Percentiles rank a stretch among this genome's conserved stretches.
Evolutionary conservation across 1,140 invertebrate genomes (phyloP).

Genomic region (Hylyphantes graminicola): DNA sequence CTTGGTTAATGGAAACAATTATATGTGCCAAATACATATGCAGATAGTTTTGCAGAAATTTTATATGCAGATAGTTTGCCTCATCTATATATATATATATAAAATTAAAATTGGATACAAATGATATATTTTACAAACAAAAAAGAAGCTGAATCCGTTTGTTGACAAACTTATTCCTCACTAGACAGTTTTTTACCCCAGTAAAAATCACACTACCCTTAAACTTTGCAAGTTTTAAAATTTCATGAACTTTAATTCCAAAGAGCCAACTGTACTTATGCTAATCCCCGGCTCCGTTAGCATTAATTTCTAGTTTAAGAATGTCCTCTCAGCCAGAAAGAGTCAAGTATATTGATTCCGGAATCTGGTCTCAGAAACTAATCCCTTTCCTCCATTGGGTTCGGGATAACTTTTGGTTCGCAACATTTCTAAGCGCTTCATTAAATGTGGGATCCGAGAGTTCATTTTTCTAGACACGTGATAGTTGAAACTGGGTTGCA

Average conservation of each 20-base stretch:
- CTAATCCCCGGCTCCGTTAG: slow-evolving; percentile 4
- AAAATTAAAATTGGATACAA: too few species aligned
- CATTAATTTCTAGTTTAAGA: slow-evolving; percentile 45
- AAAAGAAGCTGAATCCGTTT: too few species aligned
- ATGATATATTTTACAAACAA: too few species aligned
- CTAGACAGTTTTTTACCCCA: too few species aligned
- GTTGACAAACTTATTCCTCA: too few species aligned
- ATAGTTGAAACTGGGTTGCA: not conserved
- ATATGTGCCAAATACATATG: too few species aligned
- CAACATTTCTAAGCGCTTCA: slow-evolving; percentile 50
- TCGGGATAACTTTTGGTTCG: slow-evolving; percentile 16
- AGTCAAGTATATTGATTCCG: slow-evolving; percentile 25
- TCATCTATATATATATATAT: too few species aligned
- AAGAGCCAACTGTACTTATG: slow-evolving; percentile 7
- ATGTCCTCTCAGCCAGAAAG: not conserved
- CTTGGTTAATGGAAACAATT: too few species aligned
- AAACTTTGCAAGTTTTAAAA: too few species aligned
- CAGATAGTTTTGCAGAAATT: too few species aligned
- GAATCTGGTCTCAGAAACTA: slow-evolving; percentile 25
- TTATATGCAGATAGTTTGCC: too few species aligned
- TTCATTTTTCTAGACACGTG: slow-evolving; percentile 43
- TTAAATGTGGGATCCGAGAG: slow-evolving; percentile 26
- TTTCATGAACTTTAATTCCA: not conserved
- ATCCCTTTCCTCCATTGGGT: slow-evolving; percentile 36
- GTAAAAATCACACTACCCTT: too few species aligned